Conservation (phyloP, 2,797 vertebrate genomes). For the Pangasius macronema region DNA sequence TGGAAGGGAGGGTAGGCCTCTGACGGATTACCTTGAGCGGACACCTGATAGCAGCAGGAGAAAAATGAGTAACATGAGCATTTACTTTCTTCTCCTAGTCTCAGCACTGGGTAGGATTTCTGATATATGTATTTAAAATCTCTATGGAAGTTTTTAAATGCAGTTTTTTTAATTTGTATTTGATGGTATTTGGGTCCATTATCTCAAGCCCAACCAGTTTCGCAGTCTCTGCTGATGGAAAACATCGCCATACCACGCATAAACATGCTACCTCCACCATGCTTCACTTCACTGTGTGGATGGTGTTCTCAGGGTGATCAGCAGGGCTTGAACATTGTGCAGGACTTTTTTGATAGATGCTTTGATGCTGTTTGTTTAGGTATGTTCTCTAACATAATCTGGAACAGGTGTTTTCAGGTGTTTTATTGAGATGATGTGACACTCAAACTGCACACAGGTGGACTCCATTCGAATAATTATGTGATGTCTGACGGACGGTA, state of each 20-base stretch:
- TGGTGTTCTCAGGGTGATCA: neutral
- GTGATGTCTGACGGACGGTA: neutral
- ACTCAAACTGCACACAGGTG: neutral
- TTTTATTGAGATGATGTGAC: neutral
- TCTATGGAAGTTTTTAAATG: neutral
- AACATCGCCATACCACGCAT: neutral
- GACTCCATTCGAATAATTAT: neutral
- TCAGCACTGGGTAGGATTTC: neutral
- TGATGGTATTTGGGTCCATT: neutral
- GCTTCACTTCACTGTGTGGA: neutral
- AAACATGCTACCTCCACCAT: neutral
- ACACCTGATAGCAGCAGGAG: constrained; percentile 74
- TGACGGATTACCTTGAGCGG: constrained; percentile 90
- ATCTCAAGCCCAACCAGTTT: neutral
- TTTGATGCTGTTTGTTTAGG: neutral
- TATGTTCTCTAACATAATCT: neutral
- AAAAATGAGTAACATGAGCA: neutral
- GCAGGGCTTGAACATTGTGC: neutral
- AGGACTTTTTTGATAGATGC: neutral
- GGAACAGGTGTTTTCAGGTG: neutral
- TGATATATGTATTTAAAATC: too few relatives aligned
- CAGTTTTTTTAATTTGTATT: neutral
- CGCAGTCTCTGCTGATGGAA: neutral
- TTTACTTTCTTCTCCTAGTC: neutral
- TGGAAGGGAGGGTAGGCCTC: constrained; percentile 97